Evolutionary conservation across 2,797 vertebrate species (phyloP).

Genomic region (Ptychobarbus kaznakovi): DNA sequence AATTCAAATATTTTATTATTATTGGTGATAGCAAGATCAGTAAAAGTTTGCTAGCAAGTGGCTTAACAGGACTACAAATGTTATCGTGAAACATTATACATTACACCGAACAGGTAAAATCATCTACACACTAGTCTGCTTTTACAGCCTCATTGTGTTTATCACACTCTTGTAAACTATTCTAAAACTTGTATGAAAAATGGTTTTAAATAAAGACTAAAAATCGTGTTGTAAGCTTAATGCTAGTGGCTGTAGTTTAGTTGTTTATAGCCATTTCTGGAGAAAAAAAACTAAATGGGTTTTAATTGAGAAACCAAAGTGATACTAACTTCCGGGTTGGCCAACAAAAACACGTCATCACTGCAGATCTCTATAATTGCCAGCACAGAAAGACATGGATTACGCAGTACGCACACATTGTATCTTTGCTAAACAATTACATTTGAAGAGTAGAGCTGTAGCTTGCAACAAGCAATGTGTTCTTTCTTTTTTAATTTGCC

Average conservation of each 20-base stretch:
- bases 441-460: background rate
- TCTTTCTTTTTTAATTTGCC: constrained; percentile 20
- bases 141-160: background rate
- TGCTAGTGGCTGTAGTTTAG: background rate
- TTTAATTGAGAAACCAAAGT: background rate
- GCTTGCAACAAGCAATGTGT: background rate
- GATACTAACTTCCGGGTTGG: background rate
- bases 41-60: background rate
- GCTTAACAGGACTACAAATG: background rate
- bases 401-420: constrained; percentile 17
- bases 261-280: background rate
- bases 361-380: background rate
- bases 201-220: background rate
- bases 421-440: constrained; percentile 20
- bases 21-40: background rate
- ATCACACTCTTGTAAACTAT: background rate
- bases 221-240: background rate
- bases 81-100: background rate
- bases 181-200: background rate
- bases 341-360: background rate
- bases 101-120: background rate
- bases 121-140: background rate
- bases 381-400: constrained; percentile 31
- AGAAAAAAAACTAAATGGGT: background rate
- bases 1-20: background rate